Evolutionary conservation across 2,113 vertebrate species (phyloP).

Genomic region (Mesitornis unicolor): DNA sequence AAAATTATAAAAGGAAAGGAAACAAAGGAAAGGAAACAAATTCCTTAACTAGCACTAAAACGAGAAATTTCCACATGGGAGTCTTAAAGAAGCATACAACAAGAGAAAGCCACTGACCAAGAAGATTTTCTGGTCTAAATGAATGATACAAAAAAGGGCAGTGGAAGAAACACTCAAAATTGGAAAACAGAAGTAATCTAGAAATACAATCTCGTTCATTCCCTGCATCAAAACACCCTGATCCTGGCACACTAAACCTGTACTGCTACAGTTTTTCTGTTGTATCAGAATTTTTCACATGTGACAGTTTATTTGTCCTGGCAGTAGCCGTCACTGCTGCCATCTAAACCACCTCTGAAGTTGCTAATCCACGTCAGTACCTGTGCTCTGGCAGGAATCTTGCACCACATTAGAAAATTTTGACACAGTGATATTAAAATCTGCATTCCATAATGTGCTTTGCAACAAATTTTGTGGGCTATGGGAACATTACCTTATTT

Average conservation of each 20-base stretch:
- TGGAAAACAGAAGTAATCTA: background rate
- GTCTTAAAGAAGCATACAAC: background rate
- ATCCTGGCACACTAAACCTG: background rate
- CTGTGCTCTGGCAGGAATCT: background rate
- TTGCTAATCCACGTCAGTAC: background rate
- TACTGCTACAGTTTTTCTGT: background rate
- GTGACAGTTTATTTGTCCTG: background rate
- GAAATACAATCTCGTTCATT: background rate
- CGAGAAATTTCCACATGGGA: accelerated
- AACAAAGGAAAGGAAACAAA: background rate
- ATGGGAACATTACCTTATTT: background rate
- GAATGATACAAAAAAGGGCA: background rate
- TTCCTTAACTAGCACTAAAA: background rate
- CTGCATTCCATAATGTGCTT: background rate
- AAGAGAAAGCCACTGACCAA: background rate
- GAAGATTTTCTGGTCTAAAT: background rate
- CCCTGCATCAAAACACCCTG: background rate
- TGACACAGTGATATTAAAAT: background rate
- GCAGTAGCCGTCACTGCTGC: background rate
- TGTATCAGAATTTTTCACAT: background rate
- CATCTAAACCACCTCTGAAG: background rate
- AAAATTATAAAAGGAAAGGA: background rate
- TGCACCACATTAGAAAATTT: background rate
- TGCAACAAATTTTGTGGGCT: background rate
- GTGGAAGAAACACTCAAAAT: background rate